These are phyloP conservation scores for Trachelus iudaicus DNA, from an alignment of 2,888 invertebrate genomes.

Conservation along the genomic window DNA sequence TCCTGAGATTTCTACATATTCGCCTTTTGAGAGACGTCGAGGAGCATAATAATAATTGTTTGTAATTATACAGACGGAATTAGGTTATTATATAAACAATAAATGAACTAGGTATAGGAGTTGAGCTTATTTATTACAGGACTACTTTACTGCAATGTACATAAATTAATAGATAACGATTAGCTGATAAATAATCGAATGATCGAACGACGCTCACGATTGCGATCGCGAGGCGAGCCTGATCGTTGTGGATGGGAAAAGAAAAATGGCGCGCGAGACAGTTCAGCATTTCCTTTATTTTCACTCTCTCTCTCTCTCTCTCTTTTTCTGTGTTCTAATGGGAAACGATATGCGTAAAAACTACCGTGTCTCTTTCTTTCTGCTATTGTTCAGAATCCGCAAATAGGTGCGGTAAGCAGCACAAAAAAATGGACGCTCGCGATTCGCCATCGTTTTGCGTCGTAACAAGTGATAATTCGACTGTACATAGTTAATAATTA, in stretches of 20 bases:
- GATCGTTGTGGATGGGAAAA: conserved; percentile 6
- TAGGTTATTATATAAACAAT: conserved; percentile 28
- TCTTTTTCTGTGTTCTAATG: conserved; percentile 17
- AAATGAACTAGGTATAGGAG: conserved; percentile 42
- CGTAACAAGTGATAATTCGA: conserved; percentile 12
- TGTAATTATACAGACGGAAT: conserved; percentile 40
- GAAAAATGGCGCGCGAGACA: not conserved
- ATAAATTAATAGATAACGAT: conserved; percentile 39
- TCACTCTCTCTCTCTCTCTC: conserved; percentile 11
- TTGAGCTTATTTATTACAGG: conserved; percentile 63
- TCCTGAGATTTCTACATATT: conserved; percentile 18
- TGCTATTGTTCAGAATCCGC: not conserved
- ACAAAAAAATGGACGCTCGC: not conserved
- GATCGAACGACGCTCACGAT: not conserved
- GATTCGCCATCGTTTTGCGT: not conserved
- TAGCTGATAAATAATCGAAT: conserved; percentile 17
- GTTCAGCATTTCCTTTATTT: conserved; percentile 4
- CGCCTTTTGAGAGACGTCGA: conserved; percentile 32
- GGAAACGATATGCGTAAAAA: conserved; percentile 11
- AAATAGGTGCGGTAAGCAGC: not conserved
- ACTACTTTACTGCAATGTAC: conserved; percentile 53
- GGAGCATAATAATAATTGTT: conserved; percentile 37
- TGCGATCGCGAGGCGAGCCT: not conserved
- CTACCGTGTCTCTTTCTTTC: not conserved
- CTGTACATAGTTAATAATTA: conserved; percentile 16